A percentile compares a stretch with the other conserved stretches of the same genome.
These are phyloP conservation scores for Eumaeus atala DNA, from an alignment of 1,140 invertebrate species.

Conservation along the genomic window DNA sequence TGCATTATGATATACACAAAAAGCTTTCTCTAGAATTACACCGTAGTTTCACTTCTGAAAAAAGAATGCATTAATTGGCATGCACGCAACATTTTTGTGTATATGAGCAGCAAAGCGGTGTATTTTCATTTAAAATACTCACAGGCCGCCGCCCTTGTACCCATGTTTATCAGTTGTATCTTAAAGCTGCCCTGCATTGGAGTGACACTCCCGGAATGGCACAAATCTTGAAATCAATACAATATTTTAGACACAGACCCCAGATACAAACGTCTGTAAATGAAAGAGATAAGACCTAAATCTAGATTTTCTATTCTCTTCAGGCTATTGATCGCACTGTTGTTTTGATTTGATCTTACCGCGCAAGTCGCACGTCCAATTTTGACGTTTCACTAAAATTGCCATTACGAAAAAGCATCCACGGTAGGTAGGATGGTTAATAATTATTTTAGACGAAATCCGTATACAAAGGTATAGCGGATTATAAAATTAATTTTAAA, in stretches of 20 bases:
- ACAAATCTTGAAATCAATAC: conserved; percentile 49
- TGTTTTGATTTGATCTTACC: conserved; percentile 27
- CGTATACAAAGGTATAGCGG: no score
- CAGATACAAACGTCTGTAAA: conserved; percentile 28
- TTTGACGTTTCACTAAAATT: no score
- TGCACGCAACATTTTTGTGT: conserved; percentile 38
- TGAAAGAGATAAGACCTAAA: conserved; percentile 68
- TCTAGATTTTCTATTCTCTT: conserved; percentile 67
- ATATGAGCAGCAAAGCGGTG: conserved; percentile 32
- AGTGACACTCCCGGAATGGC: conserved; percentile 46
- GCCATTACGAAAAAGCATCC: no score
- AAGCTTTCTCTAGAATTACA: conserved; percentile 64
- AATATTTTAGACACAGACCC: conserved; percentile 46
- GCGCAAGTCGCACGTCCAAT: conserved; percentile 21
- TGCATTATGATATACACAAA: conserved; percentile 61
- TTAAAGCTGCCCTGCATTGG: conserved; percentile 76
- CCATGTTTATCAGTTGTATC: conserved; percentile 82
- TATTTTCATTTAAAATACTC: conserved; percentile 61
- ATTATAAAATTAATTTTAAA: no score
- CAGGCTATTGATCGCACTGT: conserved; percentile 49
- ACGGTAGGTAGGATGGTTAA: no score
- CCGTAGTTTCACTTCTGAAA: conserved; percentile 62
- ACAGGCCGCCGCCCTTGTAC: conserved; percentile 83
- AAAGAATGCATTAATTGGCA: conserved; percentile 63
- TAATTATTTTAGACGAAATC: no score